Base-by-base conservation (phyloP, 2,888 invertebrate species). In the Taenaris catops region DNA sequence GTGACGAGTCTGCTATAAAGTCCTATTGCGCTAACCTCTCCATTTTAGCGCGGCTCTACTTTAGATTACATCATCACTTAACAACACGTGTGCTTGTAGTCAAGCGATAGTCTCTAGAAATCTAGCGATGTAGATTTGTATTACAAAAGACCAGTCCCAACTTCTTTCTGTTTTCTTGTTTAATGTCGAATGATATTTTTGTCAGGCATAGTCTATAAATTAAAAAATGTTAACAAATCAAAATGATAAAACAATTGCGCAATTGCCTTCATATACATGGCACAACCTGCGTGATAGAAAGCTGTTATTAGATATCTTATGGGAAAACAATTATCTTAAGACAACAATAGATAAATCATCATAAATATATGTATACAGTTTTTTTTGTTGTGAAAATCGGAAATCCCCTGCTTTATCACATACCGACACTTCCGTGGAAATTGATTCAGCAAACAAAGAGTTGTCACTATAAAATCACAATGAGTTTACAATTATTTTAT, bases 351-450 rank as follows among this genome's bases (percentile, higher is more conserved):
- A 64, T 55, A 60, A 58, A 51, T 49, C 55, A 51, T 52, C 58
- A 53, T 49, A 54, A 49, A 57, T 44, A 46, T 44, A 56, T 55
- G 58, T 35, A 35, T 20, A 29, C 16, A 32, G 8, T 21, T 61
- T 58, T n/a, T 55, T 55, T 60, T 57, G 39, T 49, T 64, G 63
- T 72, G 70, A 67, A 73, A 78, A 76, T 80, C 76, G 84, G 83
- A 81, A 83, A 81, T 80, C 66, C 83, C 57, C 63, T 27, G 24
- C 51, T 55, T 71, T 72, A 73, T 75, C 67, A 58, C 74, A 73
- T 71, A 65, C 67, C 61, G 55, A 62, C 56, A 68, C 63, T 74
- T 79, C 66, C 70, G 55, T 60, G 60, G 68, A 74, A 78, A 72
- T 62, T 47, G 32, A 48, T 38, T 58, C 7, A 4, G 3, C 61